Evolutionary conservation across 2,888 invertebrate species (phyloP), one percentile per base, ranked within the genome.

Genomic region (Ophion ventricosus): DNA sequence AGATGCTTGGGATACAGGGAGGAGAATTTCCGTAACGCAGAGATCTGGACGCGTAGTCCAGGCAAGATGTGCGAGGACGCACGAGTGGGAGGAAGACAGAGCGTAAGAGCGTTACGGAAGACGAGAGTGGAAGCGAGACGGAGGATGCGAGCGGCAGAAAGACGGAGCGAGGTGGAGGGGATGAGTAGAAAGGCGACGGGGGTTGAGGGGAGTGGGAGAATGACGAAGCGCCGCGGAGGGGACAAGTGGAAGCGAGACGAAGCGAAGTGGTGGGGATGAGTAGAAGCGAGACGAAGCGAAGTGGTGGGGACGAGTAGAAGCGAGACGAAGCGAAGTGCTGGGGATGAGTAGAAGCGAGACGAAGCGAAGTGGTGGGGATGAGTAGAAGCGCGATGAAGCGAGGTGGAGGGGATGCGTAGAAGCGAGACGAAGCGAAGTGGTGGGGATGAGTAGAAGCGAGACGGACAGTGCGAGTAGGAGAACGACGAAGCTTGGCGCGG

Each of bases 171-270:
- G 70, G 78, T 78, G 75, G 84, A 80, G 80, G 72, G 77, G 59
- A 76, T 63, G 85, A 63, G 57, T 8, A 11, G 11, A 20, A 72
- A n/a, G n/a, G 26, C 54, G 70, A 56, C n/a, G 83, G 70, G 8
- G 40, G 40, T 64, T 67, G 20, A 72, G n/a, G 77, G 43, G 80
- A 67, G 63, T 61, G 69, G 76, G 83, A 35, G 49, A 75, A 64
- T 74, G 83, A 83, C 83, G 81, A 77, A 80, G 76, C 66, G 74
- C 66, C n/a, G n/a, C n/a, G n/a, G n/a, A n/a, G n/a, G n/a, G n/a
- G n/a, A n/a, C n/a, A n/a, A n/a, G n/a, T n/a, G n/a, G n/a, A n/a
- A n/a, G n/a, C n/a, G n/a, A n/a, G n/a, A n/a, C n/a, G n/a, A n/a
- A n/a, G n/a, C n/a, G n/a, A n/a, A n/a, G n/a, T n/a, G n/a, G n/a